Percentiles rank a stretch among this genome's conserved stretches.
Evolutionary conservation across 30 jellyfish, hydroid and myxozoan genomes (phyloP).

Genomic region (Morbakka virulenta): DNA sequence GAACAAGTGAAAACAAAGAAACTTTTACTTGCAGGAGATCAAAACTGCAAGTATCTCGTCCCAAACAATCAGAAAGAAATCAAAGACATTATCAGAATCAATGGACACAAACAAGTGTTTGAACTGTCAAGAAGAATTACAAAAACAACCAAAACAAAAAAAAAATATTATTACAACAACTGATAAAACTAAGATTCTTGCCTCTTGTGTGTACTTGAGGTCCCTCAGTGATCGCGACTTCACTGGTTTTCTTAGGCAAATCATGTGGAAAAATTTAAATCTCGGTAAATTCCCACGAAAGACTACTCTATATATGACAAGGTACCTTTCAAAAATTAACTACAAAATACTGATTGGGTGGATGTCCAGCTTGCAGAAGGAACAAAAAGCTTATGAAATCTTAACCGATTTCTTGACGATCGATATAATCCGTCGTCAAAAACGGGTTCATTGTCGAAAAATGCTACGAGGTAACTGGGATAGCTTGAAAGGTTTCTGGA

Average conservation of each 20-base stretch:
- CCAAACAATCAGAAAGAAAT: conserved; percentile 66
- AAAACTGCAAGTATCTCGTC: conserved; percentile 58
- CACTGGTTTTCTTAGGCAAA: conserved; percentile 40
- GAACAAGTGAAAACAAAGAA: conserved; percentile 65
- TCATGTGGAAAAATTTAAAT: conserved; percentile 38
- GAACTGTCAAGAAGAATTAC: conserved; percentile 27
- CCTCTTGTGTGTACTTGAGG: conserved; percentile 35
- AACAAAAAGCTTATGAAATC: conserved; percentile 33
- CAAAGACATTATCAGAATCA: conserved; percentile 46
- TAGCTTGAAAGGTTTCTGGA: conserved; percentile 49
- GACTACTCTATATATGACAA: conserved; percentile 51
- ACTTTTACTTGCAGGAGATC: conserved; percentile 77
- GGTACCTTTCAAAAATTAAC: conserved; percentile 37
- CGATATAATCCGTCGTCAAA: conserved; percentile 42
- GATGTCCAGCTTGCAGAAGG: conserved; percentile 23
- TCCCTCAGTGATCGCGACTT: conserved; percentile 59
- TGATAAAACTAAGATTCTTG: conserved; percentile 39
- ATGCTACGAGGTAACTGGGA: conserved; percentile 33
- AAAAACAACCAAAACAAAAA: conserved; percentile 42
- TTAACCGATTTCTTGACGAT: conserved; percentile 14
- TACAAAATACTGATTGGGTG: conserved; percentile 40
- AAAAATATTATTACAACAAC: conserved; percentile 41
- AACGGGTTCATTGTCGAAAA: conserved; percentile 47
- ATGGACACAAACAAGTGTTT: conserved; percentile 35
- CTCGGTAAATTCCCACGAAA: conserved; percentile 14